Percentiles rank a stretch among this genome's conserved stretches.
Evolutionary conservation across 1,140 invertebrate species (phyloP).

Genomic region (Odontomachus brunneus): DNA sequence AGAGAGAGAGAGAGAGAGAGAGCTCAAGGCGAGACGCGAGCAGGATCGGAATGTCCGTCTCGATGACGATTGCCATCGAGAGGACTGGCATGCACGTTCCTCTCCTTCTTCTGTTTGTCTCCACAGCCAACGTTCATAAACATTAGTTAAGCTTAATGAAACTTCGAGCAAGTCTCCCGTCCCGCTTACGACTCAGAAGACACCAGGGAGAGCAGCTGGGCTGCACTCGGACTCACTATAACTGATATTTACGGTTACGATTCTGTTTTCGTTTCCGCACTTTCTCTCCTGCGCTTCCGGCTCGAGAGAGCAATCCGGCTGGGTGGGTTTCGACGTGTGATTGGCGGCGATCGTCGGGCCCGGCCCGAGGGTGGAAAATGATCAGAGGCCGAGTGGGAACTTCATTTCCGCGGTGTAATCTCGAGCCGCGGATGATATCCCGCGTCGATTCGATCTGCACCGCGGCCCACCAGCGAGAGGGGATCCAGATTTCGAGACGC

Average conservation of each 20-base stretch:
- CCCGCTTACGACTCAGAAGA: not conserved
- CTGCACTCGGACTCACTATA: not conserved
- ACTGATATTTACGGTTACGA: not conserved
- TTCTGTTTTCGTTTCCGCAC: not conserved
- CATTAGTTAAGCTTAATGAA: not conserved
- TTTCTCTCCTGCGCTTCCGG: not conserved
- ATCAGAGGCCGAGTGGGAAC: conserved; percentile 13
- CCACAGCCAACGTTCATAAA: not conserved
- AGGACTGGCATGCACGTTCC: not conserved
- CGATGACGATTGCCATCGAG: conserved; percentile 18
- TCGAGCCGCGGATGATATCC: conserved; percentile 29
- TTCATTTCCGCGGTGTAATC: conserved; percentile 50
- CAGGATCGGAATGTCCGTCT: not conserved
- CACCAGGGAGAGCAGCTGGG: not conserved
- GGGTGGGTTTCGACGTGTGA: conserved; percentile 27
- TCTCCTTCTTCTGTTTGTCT: not conserved
- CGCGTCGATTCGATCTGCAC: conserved; percentile 9
- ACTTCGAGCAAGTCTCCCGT: not conserved
- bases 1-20: too few relatives aligned
- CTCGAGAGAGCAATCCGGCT: not conserved
- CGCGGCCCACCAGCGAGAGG: not conserved
- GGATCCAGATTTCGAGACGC: not conserved
- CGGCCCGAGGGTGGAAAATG: conserved; percentile 24
- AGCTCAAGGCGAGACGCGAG: conserved; percentile 12
- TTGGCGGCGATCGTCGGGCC: not conserved